Evolutionary conservation across 2,888 invertebrate genomes (phyloP).

Genomic region (Torymus auratus): DNA sequence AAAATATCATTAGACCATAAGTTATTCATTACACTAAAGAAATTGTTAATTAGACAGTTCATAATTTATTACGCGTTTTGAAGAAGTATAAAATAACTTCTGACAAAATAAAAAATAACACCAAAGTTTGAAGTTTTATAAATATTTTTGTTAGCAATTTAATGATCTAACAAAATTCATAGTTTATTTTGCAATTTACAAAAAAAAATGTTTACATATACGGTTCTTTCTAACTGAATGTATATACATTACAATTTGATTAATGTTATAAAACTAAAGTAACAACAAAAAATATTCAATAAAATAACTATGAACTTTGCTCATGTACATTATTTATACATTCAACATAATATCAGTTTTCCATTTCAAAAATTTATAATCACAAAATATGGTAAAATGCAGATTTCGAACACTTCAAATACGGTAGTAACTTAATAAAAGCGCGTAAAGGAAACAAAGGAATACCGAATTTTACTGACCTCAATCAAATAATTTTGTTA

Average conservation of each 20-base stretch:
- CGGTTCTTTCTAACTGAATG: slow-evolving; percentile 28
- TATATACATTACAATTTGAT: slow-evolving; percentile 22
- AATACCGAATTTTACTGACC: slow-evolving; percentile 62
- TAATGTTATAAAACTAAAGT: slow-evolving; percentile 28
- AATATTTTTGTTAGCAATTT: neutral
- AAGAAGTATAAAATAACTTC: slow-evolving; percentile 30
- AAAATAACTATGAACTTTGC: slow-evolving; percentile 50
- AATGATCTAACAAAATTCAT: slow-evolving; percentile 35
- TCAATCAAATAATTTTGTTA: slow-evolving; percentile 56
- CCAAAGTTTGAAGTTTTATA: too few relatives aligned
- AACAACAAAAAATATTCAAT: slow-evolving; percentile 35
- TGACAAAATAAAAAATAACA: neutral
- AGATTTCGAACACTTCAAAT: slow-evolving; percentile 56
- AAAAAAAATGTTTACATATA: slow-evolving; percentile 12
- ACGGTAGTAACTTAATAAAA: slow-evolving; percentile 54
- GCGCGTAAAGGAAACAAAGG: slow-evolving; percentile 49
- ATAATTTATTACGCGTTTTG: slow-evolving; percentile 21
- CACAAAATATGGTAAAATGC: slow-evolving; percentile 60
- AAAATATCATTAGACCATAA: slow-evolving; percentile 20
- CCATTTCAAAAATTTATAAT: slow-evolving; percentile 55
- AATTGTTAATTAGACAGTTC: slow-evolving; percentile 27
- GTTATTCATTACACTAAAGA: slow-evolving; percentile 36
- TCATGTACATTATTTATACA: slow-evolving; percentile 49
- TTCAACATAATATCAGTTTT: slow-evolving; percentile 48
- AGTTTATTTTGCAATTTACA: slow-evolving; percentile 20